Evolutionary conservation across 2,797 vertebrate species (phyloP).

Genomic region (Enteromius fasciolatus): DNA sequence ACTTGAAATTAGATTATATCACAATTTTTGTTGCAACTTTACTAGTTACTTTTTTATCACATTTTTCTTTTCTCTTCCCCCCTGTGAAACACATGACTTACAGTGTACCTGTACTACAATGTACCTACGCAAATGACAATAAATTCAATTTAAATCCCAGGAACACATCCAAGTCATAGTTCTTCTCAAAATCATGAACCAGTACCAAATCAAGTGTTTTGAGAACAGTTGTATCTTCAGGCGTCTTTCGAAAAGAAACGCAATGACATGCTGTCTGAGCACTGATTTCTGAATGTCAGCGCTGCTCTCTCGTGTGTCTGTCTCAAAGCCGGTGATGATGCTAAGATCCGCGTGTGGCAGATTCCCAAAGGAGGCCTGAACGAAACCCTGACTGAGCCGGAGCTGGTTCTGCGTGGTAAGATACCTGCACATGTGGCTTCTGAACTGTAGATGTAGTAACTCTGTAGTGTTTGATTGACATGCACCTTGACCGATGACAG

Average conservation of each 20-base stretch:
- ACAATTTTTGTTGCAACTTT: no score
- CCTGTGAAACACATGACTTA: no score
- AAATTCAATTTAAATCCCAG: no score
- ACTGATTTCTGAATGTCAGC: background rate
- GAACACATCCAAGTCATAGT: no score
- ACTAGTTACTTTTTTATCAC: no score
- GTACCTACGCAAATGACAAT: no score
- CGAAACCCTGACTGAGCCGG: constrained; percentile 81
- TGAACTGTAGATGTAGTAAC: background rate
- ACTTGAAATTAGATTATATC: no score
- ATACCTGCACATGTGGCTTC: background rate
- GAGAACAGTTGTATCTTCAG: background rate
- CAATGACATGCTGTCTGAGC: background rate
- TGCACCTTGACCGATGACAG: constrained; percentile 66
- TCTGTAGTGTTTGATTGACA: constrained; percentile 40
- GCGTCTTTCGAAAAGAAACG: no score
- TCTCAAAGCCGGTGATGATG: constrained; percentile 87
- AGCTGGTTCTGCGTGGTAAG: constrained; percentile 83
- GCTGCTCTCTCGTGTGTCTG: background rate
- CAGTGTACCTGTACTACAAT: no score
- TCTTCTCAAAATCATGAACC: no score
- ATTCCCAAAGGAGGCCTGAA: constrained; percentile 83
- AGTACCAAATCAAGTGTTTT: no score
- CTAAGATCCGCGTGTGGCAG: constrained; percentile 90
- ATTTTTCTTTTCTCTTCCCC: no score